These are phyloP conservation scores for Imbricaverruca yamaguchii DNA, from an alignment of 2,888 invertebrate species.

Conservation along the genomic window DNA sequence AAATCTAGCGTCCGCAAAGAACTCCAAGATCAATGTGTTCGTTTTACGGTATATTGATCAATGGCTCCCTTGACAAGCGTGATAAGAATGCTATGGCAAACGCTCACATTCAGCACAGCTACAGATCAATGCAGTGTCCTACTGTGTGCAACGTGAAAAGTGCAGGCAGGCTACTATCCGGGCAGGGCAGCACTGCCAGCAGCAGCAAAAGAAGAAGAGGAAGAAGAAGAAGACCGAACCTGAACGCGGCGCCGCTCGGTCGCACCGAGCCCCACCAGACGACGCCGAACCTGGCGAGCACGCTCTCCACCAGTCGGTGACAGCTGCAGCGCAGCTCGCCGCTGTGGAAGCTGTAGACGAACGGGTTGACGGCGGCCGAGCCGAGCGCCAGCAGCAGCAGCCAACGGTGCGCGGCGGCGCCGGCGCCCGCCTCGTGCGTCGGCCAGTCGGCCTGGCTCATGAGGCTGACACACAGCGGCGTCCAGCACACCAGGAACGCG, in stretches of 20 bases:
- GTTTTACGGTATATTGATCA: too few species aligned
- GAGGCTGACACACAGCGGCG: constrained; percentile 52
- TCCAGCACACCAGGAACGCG: constrained; percentile 53
- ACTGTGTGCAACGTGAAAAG: too few species aligned
- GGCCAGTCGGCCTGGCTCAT: constrained; percentile 39
- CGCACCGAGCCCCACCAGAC: constrained; percentile 9
- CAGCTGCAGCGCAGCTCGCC: constrained; percentile 54
- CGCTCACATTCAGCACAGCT: too few species aligned
- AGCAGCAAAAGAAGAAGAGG: too few species aligned
- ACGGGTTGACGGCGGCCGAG: constrained; percentile 55
- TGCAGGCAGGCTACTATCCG: too few species aligned
- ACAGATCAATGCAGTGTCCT: too few species aligned
- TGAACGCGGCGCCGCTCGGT: not conserved
- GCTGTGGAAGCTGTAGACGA: constrained; percentile 58
- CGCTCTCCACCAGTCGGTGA: constrained; percentile 49
- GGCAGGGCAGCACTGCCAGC: too few species aligned
- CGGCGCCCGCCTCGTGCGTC: constrained; percentile 48
- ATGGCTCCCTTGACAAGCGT: too few species aligned
- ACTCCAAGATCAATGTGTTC: too few species aligned
- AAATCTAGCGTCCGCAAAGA: too few species aligned
- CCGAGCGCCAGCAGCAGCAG: constrained; percentile 52
- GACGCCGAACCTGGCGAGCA: constrained; percentile 40
- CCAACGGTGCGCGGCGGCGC: constrained; percentile 47
- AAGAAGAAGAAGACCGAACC: not conserved
- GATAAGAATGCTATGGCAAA: too few species aligned